Percentiles rank a stretch among this genome's conserved stretches.
Evolutionary conservation across 2,888 invertebrate species (phyloP).

Genomic region (Lamproptera curius): DNA sequence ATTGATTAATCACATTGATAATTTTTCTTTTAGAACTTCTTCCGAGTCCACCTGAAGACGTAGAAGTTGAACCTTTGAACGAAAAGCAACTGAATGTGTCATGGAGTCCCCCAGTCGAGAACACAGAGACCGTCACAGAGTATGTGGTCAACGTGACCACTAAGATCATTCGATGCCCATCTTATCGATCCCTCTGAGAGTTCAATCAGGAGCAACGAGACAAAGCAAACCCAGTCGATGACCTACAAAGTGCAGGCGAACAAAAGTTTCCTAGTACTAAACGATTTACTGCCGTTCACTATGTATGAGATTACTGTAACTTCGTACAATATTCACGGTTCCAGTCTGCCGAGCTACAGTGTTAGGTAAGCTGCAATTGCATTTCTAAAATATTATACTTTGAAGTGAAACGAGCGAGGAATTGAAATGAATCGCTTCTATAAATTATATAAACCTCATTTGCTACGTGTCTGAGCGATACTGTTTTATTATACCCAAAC

Average conservation of each 20-base stretch:
- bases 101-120: constrained; percentile 83
- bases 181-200: constrained; percentile 69
- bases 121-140: constrained; percentile 80
- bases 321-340: constrained; percentile 85
- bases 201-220: constrained; percentile 46
- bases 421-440: background rate
- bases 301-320: constrained; percentile 90
- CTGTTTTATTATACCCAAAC: background rate
- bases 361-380: constrained; percentile 67
- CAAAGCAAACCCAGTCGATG: constrained; percentile 43
- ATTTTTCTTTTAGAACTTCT: constrained; percentile 81
- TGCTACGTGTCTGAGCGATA: background rate
- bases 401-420: background rate
- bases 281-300: constrained; percentile 84
- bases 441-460: background rate
- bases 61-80: constrained; percentile 84
- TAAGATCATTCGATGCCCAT: constrained; percentile 82
- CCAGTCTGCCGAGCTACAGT: constrained; percentile 86
- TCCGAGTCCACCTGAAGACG: constrained; percentile 85
- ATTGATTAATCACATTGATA: no score
- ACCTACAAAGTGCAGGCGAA: constrained; percentile 78
- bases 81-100: constrained; percentile 85
- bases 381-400: background rate
- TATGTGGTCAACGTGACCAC: constrained; percentile 84
- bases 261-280: constrained; percentile 77